Evolutionary conservation across 2,113 vertebrate genomes (phyloP).

Genomic region (Elaphurus davidianus): DNA sequence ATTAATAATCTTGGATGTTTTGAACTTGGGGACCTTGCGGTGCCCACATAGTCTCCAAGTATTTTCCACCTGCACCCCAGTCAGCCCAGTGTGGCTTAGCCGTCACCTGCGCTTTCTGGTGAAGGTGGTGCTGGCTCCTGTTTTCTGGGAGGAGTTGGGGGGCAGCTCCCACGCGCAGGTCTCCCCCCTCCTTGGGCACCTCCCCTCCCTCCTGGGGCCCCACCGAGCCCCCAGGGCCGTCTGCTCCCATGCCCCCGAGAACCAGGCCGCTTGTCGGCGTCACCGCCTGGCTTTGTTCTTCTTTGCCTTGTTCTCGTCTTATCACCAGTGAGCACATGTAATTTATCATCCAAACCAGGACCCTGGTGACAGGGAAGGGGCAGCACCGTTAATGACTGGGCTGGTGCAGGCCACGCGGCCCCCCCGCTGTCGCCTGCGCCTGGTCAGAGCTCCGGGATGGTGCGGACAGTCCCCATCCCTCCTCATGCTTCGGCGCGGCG

Average conservation of each 20-base stretch:
- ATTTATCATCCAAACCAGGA: neutral
- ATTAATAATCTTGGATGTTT: neutral
- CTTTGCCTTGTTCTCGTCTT: neutral
- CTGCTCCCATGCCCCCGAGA: neutral
- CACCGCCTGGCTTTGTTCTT: neutral
- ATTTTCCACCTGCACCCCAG: neutral
- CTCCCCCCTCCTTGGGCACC: neutral
- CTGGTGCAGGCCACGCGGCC: neutral
- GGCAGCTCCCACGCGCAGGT: accelerated
- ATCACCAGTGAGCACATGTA: neutral
- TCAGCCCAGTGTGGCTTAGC: neutral
- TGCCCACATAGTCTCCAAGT: neutral
- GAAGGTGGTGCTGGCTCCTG: neutral
- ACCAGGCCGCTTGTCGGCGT: accelerated
- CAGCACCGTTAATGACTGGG: neutral
- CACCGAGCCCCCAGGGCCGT: too few relatives aligned
- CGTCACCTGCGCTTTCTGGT: neutral
- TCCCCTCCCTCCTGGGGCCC: accelerated
- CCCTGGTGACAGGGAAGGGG: neutral
- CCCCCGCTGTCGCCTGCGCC: neutral
- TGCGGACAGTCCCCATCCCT: neutral
- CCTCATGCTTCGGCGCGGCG: neutral
- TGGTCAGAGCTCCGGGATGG: neutral
- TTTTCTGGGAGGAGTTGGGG: neutral
- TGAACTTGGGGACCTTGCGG: neutral